Evolutionary conservation across 2,888 invertebrate genomes (phyloP).

Genomic region (Molorchus minor): DNA sequence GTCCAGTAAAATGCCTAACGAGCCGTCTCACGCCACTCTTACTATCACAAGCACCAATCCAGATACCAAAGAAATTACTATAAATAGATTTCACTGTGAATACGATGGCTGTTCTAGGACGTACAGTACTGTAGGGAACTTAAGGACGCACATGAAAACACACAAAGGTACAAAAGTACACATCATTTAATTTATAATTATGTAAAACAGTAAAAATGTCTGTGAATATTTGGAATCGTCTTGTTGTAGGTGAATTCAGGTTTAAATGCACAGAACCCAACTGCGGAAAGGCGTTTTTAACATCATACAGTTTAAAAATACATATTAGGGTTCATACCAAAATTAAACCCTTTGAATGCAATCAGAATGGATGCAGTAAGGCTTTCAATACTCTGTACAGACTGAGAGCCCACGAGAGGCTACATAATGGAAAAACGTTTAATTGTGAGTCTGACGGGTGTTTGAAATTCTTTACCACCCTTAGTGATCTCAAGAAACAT

Average conservation of each 20-base stretch:
- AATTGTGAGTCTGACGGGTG: conserved; percentile 87
- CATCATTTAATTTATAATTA: conserved; percentile 4
- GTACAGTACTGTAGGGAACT: conserved; percentile 93
- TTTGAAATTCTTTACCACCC: conserved; percentile 90
- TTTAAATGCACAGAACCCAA: conserved; percentile 88
- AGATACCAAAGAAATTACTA: conserved; percentile 62
- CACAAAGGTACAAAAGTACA: conserved; percentile 79
- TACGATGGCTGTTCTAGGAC: conserved; percentile 88
- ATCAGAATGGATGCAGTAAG: conserved; percentile 83
- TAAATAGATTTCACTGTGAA: conserved; percentile 84
- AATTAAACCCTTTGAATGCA: conserved; percentile 90
- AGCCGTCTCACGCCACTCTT: conserved; percentile 74
- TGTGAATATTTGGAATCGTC: no score
- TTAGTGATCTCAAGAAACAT: conserved; percentile 95
- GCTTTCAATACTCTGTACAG: conserved; percentile 95
- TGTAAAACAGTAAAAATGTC: not conserved
- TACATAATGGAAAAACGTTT: conserved; percentile 95
- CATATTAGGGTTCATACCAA: conserved; percentile 94
- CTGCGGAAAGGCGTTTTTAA: conserved; percentile 93
- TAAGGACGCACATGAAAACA: conserved; percentile 94
- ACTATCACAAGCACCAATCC: conserved; percentile 73
- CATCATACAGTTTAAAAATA: conserved; percentile 94
- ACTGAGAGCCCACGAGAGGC: conserved; percentile 87
- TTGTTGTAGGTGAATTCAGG: conserved; percentile 85
- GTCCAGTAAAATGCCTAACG: conserved; percentile 70